These are phyloP conservation scores for Falcaria lacertinaria DNA, from an alignment of 2,888 invertebrate genomes.

Conservation along the genomic window DNA sequence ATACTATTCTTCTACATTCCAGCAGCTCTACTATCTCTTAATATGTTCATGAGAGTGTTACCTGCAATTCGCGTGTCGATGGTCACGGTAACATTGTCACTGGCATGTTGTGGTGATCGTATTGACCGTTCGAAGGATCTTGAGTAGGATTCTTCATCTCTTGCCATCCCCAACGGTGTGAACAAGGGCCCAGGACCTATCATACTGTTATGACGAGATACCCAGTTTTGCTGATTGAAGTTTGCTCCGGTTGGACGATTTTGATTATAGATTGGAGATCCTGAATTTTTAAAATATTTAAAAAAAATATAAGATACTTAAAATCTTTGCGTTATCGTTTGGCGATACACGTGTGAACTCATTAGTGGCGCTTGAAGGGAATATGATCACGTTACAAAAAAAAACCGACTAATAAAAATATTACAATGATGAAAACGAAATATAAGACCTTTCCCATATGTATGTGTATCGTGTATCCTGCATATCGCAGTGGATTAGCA, in stretches of 20 bases:
- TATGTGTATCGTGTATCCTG: too few species aligned
- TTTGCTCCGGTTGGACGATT: neutral
- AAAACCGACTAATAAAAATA: too few species aligned
- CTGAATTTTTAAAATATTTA: neutral
- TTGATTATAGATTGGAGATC: neutral
- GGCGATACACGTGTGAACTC: too few species aligned
- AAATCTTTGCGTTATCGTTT: constrained; percentile 6
- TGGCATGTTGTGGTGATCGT: neutral
- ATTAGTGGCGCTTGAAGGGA: too few species aligned
- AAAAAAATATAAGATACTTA: too few species aligned
- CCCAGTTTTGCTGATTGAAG: neutral
- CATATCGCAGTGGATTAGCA: too few species aligned
- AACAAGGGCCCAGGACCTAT: neutral
- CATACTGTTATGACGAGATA: neutral
- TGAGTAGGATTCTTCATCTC: neutral
- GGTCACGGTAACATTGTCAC: constrained; percentile 18
- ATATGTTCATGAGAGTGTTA: constrained; percentile 12
- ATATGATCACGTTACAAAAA: too few species aligned
- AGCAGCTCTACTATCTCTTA: too few species aligned
- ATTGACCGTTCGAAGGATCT: neutral
- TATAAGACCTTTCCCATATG: too few species aligned
- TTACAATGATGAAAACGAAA: too few species aligned
- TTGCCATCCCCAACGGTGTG: neutral
- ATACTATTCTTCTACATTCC: too few species aligned
- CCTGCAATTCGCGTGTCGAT: constrained; percentile 42